Evolutionary conservation across 2,888 invertebrate species (phyloP), one percentile per base, ranked within the genome.

Genomic region (Drosophila phalerata): DNA sequence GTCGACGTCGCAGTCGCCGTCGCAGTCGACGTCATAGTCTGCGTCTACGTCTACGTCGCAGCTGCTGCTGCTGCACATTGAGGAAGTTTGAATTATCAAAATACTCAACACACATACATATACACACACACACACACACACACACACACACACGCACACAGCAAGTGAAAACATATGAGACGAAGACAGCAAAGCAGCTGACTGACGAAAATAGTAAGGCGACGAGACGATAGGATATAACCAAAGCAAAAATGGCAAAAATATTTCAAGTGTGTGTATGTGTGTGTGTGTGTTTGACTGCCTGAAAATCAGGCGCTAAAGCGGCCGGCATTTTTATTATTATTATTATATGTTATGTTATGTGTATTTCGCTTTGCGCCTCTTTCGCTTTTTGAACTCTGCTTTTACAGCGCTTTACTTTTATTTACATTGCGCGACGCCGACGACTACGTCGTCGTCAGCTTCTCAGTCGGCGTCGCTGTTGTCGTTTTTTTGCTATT

Each of bases 301-400:
- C 22, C 64, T 78, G 78, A 72, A 82, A 87, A 84, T 79, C 84
- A 87, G 88, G 82, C 85, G 88, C 86, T 82, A 64, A 79, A 72
- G 88, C 85, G 80, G 80, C 88, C 84, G 84, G 84, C 84, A 82
- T 84, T 84, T 84, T 84, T 84, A 84, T 84, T 84, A 84, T 77
- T 84, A 84, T 77, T 77, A 72, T 80, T 81, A 81, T 88, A 84
- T 76, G 82, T 76, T 81, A 81, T 84, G 79, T 76, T 78, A 77
- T 77, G 78, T 77, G 85, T 77, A 85, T 88, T 85, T 80, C 61
- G 77, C 56, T 70, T 76, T 77, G 69, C 67, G 66, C 56, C 57
- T 79, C 81, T 58, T 72, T 72, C 69, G 60, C 74, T 77, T 63
- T 73, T 76, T 81, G 64, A 75, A 77, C 77, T 75, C 57, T 72